These are phyloP conservation scores for Selenia dentaria DNA, from an alignment of 2,888 invertebrate genomes.

Conservation along the genomic window DNA sequence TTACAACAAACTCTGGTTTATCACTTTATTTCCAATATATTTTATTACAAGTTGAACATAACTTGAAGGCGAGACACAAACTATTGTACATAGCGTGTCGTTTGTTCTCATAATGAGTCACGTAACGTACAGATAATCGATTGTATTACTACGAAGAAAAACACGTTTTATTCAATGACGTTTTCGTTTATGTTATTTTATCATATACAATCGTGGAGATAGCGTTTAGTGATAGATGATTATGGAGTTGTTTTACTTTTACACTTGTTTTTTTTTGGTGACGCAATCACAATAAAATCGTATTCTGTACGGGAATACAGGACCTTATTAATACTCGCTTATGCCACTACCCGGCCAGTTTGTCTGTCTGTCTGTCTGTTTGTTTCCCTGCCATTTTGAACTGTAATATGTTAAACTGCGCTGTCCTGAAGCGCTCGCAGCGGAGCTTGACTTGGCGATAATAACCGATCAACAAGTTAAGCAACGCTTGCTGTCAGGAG, in stretches of 20 bases:
- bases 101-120: constrained; percentile 27
- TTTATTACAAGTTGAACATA: constrained; percentile 8
- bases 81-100: constrained; percentile 23
- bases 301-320: too few relatives aligned
- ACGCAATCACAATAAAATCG: too few relatives aligned
- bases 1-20: constrained; percentile 12
- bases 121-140: constrained; percentile 30
- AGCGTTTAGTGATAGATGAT: constrained; percentile 1
- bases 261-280: not conserved
- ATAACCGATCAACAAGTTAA: too few relatives aligned
- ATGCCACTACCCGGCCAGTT: too few relatives aligned
- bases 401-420: too few relatives aligned
- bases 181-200: constrained; percentile 22
- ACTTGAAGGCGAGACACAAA: constrained; percentile 19
- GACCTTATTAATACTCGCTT: too few relatives aligned
- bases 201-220: constrained; percentile 10
- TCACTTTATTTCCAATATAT: constrained; percentile 1
- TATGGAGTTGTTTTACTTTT: constrained; percentile 6
- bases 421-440: too few relatives aligned
- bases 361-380: too few relatives aligned
- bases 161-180: constrained; percentile 26
- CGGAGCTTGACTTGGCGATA: too few relatives aligned
- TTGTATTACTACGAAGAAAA: constrained; percentile 24
- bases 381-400: too few relatives aligned
- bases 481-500: too few relatives aligned